Conservation (phyloP, 2,113 vertebrate species). For the Amia ocellicauda region DNA sequence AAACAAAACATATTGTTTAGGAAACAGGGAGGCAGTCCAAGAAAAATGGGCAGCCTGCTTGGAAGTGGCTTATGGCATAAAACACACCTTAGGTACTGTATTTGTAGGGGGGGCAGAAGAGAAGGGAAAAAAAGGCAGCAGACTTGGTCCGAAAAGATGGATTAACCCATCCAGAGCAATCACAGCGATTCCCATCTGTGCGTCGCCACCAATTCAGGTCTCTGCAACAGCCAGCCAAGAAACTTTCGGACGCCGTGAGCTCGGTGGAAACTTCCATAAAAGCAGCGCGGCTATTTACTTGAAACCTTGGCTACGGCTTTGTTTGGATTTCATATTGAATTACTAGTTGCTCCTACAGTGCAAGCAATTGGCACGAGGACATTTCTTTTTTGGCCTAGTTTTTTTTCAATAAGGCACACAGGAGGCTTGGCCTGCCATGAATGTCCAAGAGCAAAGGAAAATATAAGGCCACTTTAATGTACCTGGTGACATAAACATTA, state of each 20-base stretch:
- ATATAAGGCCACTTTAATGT: not conserved
- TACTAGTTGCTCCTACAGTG: conserved; percentile 38
- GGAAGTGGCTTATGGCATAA: not conserved
- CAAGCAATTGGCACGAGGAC: conserved; percentile 31
- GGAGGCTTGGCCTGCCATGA: conserved; percentile 32
- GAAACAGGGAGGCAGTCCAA: not conserved
- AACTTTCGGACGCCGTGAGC: conserved; percentile 6
- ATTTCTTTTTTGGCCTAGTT: too few relatives aligned
- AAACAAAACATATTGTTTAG: rapidly evolving
- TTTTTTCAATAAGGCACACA: conserved; percentile 5
- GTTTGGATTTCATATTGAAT: conserved; percentile 49
- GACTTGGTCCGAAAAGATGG: conserved; percentile 14
- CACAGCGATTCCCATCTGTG: not conserved
- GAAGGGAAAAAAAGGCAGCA: conserved; percentile 5
- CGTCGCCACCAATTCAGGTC: conserved; percentile 16
- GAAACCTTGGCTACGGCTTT: conserved; percentile 38
- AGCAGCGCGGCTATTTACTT: conserved; percentile 15
- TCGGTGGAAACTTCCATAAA: conserved; percentile 33
- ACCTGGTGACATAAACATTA: not conserved
- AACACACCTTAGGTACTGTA: not conserved
- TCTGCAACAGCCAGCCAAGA: conserved; percentile 3
- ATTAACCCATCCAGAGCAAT: not conserved
- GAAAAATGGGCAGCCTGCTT: not conserved
- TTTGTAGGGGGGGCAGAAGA: conserved; percentile 14
- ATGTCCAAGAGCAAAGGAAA: conserved; percentile 19